These are phyloP conservation scores for Callipepla squamata DNA, from an alignment of 2,113 vertebrate genomes.

Conservation along the genomic window DNA sequence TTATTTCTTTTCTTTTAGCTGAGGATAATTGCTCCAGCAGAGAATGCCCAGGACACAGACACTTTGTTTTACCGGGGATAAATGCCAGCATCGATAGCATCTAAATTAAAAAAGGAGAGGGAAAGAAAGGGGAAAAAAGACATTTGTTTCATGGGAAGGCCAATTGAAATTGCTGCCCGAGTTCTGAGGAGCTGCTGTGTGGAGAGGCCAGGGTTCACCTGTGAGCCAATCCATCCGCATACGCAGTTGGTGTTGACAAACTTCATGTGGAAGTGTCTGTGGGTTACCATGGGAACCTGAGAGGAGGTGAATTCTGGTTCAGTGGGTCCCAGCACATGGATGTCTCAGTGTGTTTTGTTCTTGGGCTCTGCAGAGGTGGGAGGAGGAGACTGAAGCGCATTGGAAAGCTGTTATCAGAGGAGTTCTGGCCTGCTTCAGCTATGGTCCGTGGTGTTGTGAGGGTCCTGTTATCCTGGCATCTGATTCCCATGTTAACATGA, in stretches of 20 bases:
- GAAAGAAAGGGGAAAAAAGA: background rate
- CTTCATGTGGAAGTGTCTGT: constrained; percentile 11
- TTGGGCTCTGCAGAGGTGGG: background rate
- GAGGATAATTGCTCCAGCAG: background rate
- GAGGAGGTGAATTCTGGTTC: constrained; percentile 62
- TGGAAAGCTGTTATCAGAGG: background rate
- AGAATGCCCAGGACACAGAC: background rate
- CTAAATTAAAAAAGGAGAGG: background rate
- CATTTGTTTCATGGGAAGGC: background rate
- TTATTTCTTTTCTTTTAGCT: background rate
- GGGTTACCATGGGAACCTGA: constrained; percentile 47
- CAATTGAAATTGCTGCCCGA: background rate
- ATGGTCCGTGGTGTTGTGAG: background rate
- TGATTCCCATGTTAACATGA: accelerated
- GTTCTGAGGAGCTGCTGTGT: background rate
- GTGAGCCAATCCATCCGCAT: constrained; percentile 14
- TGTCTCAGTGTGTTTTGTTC: background rate
- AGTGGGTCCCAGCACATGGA: constrained; percentile 16
- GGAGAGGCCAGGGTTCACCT: constrained; percentile 48
- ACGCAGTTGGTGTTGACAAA: constrained; percentile 39
- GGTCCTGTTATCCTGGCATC: background rate
- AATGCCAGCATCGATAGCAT: background rate
- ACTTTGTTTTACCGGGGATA: background rate
- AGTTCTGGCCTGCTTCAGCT: background rate
- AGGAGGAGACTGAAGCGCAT: background rate